Conservation (phyloP, 2,113 vertebrate species). For the Mesembrinibis cayennensis region DNA sequence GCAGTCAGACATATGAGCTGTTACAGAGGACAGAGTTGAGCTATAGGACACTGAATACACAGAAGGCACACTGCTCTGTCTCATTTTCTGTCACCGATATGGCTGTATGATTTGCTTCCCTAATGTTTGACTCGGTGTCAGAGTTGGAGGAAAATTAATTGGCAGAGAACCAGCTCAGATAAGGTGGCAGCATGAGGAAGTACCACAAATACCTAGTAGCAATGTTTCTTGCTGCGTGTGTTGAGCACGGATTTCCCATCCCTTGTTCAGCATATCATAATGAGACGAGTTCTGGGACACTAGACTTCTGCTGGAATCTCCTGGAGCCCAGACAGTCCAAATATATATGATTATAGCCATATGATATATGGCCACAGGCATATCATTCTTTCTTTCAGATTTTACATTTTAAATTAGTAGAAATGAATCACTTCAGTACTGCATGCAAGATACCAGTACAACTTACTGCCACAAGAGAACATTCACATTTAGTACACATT, state of each 20-base stretch:
- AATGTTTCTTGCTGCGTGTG: background rate
- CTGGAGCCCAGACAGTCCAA: background rate
- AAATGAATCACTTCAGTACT: background rate
- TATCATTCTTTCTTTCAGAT: background rate
- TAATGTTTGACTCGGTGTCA: background rate
- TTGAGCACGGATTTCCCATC: background rate
- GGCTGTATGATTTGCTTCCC: background rate
- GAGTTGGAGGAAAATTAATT: background rate
- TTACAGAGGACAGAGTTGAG: background rate
- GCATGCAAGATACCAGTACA: accelerated
- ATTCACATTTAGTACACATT: background rate
- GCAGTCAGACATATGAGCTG: background rate
- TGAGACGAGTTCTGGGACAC: background rate
- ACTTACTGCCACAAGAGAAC: background rate
- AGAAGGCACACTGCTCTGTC: background rate
- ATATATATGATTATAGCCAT: background rate
- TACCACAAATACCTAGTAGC: background rate
- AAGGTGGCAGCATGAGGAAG: background rate
- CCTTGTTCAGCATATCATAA: background rate
- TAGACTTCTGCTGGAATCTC: background rate
- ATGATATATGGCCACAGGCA: background rate
- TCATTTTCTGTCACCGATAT: background rate
- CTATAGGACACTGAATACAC: background rate
- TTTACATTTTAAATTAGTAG: background rate
- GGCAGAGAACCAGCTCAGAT: background rate